A percentile compares a stretch with the other conserved stretches of the same genome.
Conservation (phyloP, 2,888 invertebrate genomes). For the Sesamia inferens region DNA sequence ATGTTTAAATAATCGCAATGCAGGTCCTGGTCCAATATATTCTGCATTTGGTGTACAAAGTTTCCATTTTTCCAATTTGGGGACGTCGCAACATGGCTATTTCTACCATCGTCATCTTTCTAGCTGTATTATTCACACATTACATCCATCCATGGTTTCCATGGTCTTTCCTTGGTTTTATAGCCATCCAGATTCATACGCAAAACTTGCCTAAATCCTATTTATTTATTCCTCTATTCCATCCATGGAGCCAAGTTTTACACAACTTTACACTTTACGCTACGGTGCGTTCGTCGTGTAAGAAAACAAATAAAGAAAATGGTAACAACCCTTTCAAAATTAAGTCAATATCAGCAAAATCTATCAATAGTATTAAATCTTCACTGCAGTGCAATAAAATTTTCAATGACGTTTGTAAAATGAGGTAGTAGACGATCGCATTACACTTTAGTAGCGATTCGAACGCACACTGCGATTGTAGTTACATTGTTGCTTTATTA, state of each 20-base stretch:
- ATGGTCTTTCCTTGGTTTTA: neutral
- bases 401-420: slow-evolving; percentile 76
- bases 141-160: neutral
- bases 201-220: neutral
- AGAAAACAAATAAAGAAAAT: neutral
- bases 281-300: no score
- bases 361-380: slow-evolving; percentile 56
- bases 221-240: neutral
- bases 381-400: slow-evolving; percentile 71
- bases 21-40: no score
- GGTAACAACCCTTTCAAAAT: neutral
- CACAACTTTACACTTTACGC: neutral
- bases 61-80: neutral
- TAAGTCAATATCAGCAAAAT: slow-evolving; percentile 45
- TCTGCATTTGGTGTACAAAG: no score
- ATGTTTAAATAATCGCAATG: no score
- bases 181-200: neutral
- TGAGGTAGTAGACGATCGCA: slow-evolving; percentile 70
- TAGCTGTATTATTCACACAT: no score
- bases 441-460: slow-evolving; percentile 75
- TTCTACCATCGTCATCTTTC: no score
- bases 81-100: no score
- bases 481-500: slow-evolving; percentile 68
- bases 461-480: slow-evolving; percentile 54
- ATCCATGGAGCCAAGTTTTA: no score